phyloP scores from a whole-genome alignment of 2,888 invertebrate genomes.

The Tromatobia lineatoria region DNA sequence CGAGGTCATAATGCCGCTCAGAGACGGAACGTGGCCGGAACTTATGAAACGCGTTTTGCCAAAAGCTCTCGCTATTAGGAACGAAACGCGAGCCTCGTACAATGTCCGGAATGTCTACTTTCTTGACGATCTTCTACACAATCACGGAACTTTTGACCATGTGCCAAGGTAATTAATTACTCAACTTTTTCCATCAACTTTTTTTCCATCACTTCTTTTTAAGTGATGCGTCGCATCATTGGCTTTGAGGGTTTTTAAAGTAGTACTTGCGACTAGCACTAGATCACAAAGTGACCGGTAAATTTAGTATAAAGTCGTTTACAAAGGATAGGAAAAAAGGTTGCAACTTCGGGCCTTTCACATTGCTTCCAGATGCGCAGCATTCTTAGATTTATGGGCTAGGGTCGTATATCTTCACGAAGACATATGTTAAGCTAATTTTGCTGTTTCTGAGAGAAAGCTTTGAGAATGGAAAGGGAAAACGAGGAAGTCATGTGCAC shows the following conservation, averaged over 20 bases:
- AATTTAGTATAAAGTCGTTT: too few species aligned
- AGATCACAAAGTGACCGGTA: too few species aligned
- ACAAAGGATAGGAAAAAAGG: too few species aligned
- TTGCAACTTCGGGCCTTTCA: too few species aligned
- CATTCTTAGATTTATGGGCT: too few species aligned
- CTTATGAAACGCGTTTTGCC: slow-evolving; percentile 91
- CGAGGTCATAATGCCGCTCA: slow-evolving; percentile 96
- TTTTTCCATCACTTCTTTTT: not conserved
- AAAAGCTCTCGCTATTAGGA: slow-evolving; percentile 89
- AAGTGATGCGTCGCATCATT: not conserved
- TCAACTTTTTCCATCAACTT: not conserved
- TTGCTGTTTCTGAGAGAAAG: too few species aligned
- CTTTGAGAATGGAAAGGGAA: too few species aligned
- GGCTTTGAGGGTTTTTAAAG: not conserved
- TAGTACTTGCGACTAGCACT: not conserved
- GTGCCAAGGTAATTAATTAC: slow-evolving; percentile 88
- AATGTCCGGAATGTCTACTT: slow-evolving; percentile 97
- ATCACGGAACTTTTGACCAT: slow-evolving; percentile 92
- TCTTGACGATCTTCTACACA: slow-evolving; percentile 94
- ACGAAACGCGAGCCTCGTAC: slow-evolving; percentile 91
- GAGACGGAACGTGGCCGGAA: slow-evolving; percentile 91
- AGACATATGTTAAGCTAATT: too few species aligned
- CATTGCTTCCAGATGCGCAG: too few species aligned
- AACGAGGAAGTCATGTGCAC: too few species aligned
- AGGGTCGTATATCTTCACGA: too few species aligned